Percentiles rank a stretch among this genome's conserved stretches.
These are phyloP conservation scores for Tachysurus vachellii DNA, from an alignment of 2,113 vertebrate genomes.

Conservation along the genomic window DNA sequence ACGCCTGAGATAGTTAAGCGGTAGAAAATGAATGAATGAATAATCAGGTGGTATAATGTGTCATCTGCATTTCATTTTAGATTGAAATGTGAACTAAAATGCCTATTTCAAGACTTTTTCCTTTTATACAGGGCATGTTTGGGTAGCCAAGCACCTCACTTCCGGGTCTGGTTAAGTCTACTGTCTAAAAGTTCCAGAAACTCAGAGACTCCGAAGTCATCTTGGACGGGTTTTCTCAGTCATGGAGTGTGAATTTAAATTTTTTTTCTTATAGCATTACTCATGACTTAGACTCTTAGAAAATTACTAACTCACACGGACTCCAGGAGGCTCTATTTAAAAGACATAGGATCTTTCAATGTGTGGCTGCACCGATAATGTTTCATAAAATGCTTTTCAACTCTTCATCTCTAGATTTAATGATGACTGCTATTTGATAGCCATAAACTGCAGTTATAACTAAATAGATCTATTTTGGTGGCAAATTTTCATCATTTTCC, in stretches of 20 bases:
- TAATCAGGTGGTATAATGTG: background rate
- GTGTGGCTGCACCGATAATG: background rate
- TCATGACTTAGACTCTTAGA: background rate
- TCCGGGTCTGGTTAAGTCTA: background rate
- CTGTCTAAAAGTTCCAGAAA: background rate
- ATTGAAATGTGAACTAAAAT: background rate
- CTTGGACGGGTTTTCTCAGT: background rate
- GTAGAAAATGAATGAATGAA: too few relatives aligned
- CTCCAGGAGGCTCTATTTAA: background rate
- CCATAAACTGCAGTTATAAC: background rate
- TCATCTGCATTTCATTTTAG: background rate
- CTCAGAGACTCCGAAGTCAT: background rate
- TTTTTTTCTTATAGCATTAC: background rate
- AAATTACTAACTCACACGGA: background rate
- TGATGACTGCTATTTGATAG: background rate
- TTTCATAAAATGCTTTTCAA: background rate
- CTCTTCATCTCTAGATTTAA: background rate
- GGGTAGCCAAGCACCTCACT: background rate
- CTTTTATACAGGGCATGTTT: background rate
- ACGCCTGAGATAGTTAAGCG: too few relatives aligned
- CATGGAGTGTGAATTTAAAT: background rate
- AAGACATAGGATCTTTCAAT: background rate
- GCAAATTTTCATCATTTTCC: slow-evolving; percentile 28
- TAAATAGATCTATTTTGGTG: background rate
- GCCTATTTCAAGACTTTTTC: background rate